Evolutionary conservation across 2,797 vertebrate species (phyloP), one percentile per base, ranked within the genome.

Genomic region (Enoplosus armatus): DNA sequence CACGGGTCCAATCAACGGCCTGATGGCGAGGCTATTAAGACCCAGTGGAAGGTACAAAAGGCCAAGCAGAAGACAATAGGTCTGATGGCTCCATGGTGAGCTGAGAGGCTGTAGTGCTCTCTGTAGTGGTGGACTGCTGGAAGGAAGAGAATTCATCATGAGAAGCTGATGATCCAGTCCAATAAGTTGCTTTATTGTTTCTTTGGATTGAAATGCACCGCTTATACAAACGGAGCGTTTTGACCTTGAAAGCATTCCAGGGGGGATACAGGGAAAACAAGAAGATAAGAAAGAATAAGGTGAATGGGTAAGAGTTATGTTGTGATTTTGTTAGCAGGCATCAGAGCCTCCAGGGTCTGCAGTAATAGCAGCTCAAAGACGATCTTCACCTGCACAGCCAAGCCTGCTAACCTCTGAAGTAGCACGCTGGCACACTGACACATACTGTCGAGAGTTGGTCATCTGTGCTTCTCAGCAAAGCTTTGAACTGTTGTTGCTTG

Each of bases 1-100:
- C 64, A 72, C 7, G 0, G 59, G 41, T 59, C 75, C 85, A 88
- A 80, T 92, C 91, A 87, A 79, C 87, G 66, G 35, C 62, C 59
- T 76, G 70, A 83, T 70, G 45, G 54, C 12, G 37, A 64, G 35
- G 65, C 66, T 72, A 51, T 81, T 76, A 48, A 79, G 68, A 61
- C 53, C 50, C 39, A 50, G 16, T 58, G 43, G 59, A 78, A 60
- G 54, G 74, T 22, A 61, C 45, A 59, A 75, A 89, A 85, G 74
- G 65, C 72, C 69, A 78, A 82, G 61, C 58, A 70, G 72, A 69
- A 64, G 65, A 60, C 51, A 47, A 6, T 76, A 72, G 75, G 55
- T 68, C 27, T 71, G 68, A 77, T n/a, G 73, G 72, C 41, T 66
- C 51, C 48, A 27, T 3, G 4, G 24, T 54, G 55, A 72, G 59